These are phyloP conservation scores for Sparidentex hasta DNA, from an alignment of 2,797 vertebrate species.

Conservation along the genomic window DNA sequence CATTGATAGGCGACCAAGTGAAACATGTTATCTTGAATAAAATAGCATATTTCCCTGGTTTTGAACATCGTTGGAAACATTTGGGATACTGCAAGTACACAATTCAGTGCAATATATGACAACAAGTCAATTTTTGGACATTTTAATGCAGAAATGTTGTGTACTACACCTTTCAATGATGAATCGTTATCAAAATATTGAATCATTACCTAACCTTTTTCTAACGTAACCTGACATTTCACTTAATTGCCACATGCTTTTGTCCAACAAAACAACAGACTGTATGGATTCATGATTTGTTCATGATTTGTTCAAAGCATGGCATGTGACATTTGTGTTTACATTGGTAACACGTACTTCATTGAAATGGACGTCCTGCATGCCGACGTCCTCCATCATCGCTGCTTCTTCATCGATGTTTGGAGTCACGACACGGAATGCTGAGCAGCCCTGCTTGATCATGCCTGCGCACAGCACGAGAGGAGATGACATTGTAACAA, in stretches of 20 bases:
- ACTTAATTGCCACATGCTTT: not conserved
- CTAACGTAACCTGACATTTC: no score
- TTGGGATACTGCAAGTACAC: no score
- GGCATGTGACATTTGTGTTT: not conserved
- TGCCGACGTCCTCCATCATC: conserved; percentile 99
- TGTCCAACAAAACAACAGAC: not conserved
- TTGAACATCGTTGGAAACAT: no score
- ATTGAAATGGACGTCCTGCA: conserved; percentile 99
- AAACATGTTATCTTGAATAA: no score
- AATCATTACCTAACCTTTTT: no score
- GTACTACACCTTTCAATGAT: not conserved
- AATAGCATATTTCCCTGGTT: no score
- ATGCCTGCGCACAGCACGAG: conserved; percentile 84
- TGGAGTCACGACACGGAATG: conserved; percentile 95
- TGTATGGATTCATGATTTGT: not conserved
- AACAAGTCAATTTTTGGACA: no score
- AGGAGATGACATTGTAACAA: not conserved
- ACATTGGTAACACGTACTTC: conserved; percentile 83
- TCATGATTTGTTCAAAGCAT: not conserved
- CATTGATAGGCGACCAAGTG: no score
- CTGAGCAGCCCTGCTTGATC: conserved; percentile 95
- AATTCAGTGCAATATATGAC: no score
- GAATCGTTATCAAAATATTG: not conserved
- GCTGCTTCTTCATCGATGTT: conserved; percentile 98
- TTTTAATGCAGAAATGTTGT: no score